A percentile compares a stretch with the other conserved stretches of the same genome.
Evolutionary conservation across 2,888 invertebrate genomes (phyloP).

Genomic region (Spodoptera picta): DNA sequence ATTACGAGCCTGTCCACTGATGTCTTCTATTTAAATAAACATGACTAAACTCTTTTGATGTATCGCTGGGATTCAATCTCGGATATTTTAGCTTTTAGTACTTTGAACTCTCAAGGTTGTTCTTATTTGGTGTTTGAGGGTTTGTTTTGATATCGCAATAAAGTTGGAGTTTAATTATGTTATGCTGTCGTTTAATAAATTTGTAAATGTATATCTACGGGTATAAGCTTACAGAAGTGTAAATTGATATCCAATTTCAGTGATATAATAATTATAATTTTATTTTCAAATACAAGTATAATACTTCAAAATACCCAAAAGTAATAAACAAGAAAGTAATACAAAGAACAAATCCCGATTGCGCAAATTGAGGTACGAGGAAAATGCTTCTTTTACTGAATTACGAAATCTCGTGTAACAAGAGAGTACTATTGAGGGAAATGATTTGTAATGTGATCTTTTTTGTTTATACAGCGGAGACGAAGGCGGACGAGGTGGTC

Average conservation of each 20-base stretch:
- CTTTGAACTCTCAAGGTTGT: constrained; percentile 23
- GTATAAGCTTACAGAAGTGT: too few species aligned
- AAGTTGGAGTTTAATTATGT: too few species aligned
- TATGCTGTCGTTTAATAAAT: too few species aligned
- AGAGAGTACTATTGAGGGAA: constrained; percentile 6
- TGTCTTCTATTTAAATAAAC: constrained; percentile 48
- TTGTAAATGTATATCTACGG: too few species aligned
- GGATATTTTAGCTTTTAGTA: constrained; percentile 17
- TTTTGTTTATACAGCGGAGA: constrained; percentile 65
- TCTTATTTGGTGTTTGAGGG: not conserved
- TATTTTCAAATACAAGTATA: too few species aligned
- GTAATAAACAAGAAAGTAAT: not conserved
- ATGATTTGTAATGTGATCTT: constrained; percentile 19
- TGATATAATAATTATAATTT: too few species aligned
- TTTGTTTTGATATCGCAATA: not conserved
- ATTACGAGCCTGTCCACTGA: constrained; percentile 54
- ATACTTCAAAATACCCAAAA: not conserved
- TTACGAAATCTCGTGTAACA: not conserved
- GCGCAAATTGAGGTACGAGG: not conserved
- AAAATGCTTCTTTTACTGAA: not conserved
- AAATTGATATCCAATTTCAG: too few species aligned
- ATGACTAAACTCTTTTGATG: constrained; percentile 48
- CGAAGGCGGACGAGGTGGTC: constrained; percentile 67
- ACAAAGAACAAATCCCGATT: too few species aligned
- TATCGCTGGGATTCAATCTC: constrained; percentile 18